Evolutionary conservation across 2,888 invertebrate genomes (phyloP), one percentile per base, ranked within the genome.

Genomic region (Agrotis segetum): DNA sequence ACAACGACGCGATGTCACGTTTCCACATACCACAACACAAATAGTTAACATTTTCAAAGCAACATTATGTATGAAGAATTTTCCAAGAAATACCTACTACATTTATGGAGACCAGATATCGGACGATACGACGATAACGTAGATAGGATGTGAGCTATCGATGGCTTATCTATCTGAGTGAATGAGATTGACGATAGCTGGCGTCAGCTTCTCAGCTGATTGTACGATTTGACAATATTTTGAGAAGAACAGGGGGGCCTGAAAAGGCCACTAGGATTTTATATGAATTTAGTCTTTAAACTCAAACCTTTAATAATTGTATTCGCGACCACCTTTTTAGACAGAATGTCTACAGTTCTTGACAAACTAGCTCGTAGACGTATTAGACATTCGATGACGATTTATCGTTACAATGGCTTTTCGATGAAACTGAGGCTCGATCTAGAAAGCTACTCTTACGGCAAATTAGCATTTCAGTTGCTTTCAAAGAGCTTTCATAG

Each of bases 41-140:
- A 65, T 67, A 24, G 6, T 62, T 65, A 53, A 40, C 17, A 72
- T 67, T 59, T 65, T 52, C 49, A 44, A 68, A 44, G 46, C 13
- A 55, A 52, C 5, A 46, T 44, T 53, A 40, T 9, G 40, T 40
- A 29, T n/a, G 9, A 60, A 67, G 61, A 40, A 65, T 76, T 75
- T 75, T 71, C 71, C 52, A n/a, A 53, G 63, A 79, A 67, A 65
- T 61, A 40, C 40, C 40, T 40, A 60, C 69, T 63, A 70, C 61
- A 68, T 24, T 53, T 63, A 49, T 56, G 67, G 55, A 70, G 47
- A 44, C 53, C 55, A 70, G 82, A 82, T 82, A 81, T 60, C 53
- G 53, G 9, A 6, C 44, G 82, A 85, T 76, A 83, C 53, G 13
- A 6, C 44, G 82, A 85, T 76, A 83, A 50, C 60, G 52, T 9